phyloP scores from a whole-genome alignment of 2,888 invertebrate genomes.

The Lasioglossum morio region DNA sequence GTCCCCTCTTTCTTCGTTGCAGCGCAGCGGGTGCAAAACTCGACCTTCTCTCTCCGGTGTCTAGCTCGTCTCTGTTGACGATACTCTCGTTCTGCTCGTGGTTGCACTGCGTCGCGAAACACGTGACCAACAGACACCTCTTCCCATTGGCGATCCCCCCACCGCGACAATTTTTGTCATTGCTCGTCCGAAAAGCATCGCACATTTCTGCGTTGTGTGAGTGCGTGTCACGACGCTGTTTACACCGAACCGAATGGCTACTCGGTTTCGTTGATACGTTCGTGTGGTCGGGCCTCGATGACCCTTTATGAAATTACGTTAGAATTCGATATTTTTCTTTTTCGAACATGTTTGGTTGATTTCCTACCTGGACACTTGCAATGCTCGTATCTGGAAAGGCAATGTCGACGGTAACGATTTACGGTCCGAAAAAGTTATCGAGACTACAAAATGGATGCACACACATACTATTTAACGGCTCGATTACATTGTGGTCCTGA shows the following conservation, averaged over 20 bases:
- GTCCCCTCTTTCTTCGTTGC: conserved; percentile 40
- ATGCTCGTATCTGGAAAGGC: background rate
- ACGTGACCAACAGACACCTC: conserved; percentile 44
- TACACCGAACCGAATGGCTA: conserved; percentile 38
- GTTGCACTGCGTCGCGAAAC: conserved; percentile 48
- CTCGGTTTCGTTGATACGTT: conserved; percentile 31
- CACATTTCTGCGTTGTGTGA: conserved; percentile 27
- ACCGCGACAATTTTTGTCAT: conserved; percentile 11
- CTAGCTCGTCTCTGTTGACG: conserved; percentile 52
- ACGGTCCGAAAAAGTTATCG: background rate
- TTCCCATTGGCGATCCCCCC: conserved; percentile 51
- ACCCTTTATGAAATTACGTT: conserved; percentile 9
- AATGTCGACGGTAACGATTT: background rate
- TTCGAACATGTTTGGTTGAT: background rate
- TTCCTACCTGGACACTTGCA: background rate
- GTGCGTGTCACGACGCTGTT: conserved; percentile 36
- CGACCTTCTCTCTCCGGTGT: conserved; percentile 32
- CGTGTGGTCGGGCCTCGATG: background rate
- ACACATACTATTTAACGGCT: background rate
- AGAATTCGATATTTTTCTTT: background rate
- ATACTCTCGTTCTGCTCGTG: conserved; percentile 57
- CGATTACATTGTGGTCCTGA: background rate
- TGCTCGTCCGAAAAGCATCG: conserved; percentile 32
- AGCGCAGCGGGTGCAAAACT: conserved; percentile 25
- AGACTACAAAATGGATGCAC: background rate